Evolutionary conservation across 2,888 invertebrate species (phyloP).

Genomic region (Agonopterix arenella): DNA sequence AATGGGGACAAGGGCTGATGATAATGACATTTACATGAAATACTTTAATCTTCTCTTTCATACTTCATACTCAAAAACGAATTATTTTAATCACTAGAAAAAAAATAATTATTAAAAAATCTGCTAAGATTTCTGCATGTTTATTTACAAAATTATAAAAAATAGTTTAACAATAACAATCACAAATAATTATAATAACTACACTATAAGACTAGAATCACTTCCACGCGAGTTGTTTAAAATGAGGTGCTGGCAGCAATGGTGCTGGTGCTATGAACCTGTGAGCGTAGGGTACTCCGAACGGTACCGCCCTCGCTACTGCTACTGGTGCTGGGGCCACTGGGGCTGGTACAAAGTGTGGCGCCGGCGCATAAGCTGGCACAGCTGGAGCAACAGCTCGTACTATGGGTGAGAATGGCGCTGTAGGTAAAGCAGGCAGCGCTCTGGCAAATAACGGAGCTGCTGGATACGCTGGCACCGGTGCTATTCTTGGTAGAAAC

Average conservation of each 20-base stretch:
- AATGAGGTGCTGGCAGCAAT: constrained; percentile 30
- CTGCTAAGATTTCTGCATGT: constrained; percentile 7
- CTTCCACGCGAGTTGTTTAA: constrained; percentile 60
- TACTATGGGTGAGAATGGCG: constrained; percentile 31
- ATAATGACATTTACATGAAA: too few species aligned
- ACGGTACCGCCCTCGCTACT: constrained; percentile 35
- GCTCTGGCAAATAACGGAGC: constrained; percentile 34
- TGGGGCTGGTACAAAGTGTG: constrained; percentile 31
- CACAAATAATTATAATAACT: constrained; percentile 21
- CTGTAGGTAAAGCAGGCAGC: constrained; percentile 25
- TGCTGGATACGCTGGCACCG: constrained; percentile 22
- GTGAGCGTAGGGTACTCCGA: constrained; percentile 28
- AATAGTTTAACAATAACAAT: constrained; percentile 23
- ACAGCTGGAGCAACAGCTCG: constrained; percentile 23
- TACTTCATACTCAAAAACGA: too few species aligned
- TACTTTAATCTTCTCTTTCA: too few species aligned
- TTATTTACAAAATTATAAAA: constrained; percentile 39
- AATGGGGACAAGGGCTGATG: too few species aligned
- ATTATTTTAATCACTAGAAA: neutral
- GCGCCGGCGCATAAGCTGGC: constrained; percentile 24
- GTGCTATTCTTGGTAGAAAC: neutral
- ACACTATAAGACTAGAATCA: constrained; percentile 33
- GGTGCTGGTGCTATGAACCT: constrained; percentile 31
- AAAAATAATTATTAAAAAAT: neutral
- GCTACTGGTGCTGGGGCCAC: constrained; percentile 29